phyloP scores from a whole-genome alignment of 1,140 invertebrate species.

The Drosophila repletoides region DNA sequence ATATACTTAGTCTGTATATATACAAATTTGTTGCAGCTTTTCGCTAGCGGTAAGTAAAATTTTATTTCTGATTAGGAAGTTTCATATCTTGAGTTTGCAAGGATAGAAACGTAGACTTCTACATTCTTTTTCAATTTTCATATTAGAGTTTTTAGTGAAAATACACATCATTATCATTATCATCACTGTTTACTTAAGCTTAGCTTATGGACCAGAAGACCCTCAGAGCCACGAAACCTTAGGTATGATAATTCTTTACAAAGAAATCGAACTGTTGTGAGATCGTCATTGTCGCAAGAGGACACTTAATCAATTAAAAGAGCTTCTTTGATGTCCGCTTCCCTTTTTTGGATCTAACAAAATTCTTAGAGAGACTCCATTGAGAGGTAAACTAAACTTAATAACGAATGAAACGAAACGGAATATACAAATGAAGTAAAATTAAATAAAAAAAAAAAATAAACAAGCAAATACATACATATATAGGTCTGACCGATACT shows the following conservation, averaged over 20 bases:
- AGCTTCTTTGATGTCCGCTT: constrained; percentile 21
- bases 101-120: too few relatives aligned
- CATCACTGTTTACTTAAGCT: neutral
- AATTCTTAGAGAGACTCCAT: neutral
- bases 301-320: constrained; percentile 43
- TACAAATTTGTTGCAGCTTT: too few relatives aligned
- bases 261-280: too few relatives aligned
- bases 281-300: constrained; percentile 5
- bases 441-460: constrained; percentile 69
- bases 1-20: too few relatives aligned
- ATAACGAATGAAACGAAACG: constrained; percentile 28
- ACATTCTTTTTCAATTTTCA: neutral
- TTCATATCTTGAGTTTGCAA: too few relatives aligned
- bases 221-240: too few relatives aligned
- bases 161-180: constrained; percentile 4
- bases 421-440: constrained; percentile 59
- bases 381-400: neutral
- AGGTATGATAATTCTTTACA: too few relatives aligned
- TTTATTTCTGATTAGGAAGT: too few relatives aligned
- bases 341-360: neutral
- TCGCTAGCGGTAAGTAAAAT: too few relatives aligned
- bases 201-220: too few relatives aligned
- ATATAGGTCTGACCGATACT: constrained; percentile 39
- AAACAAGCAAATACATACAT: constrained; percentile 60
- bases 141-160: neutral